Conservation (phyloP, 2,113 vertebrate species). For the Daboia siamensis region DNA sequence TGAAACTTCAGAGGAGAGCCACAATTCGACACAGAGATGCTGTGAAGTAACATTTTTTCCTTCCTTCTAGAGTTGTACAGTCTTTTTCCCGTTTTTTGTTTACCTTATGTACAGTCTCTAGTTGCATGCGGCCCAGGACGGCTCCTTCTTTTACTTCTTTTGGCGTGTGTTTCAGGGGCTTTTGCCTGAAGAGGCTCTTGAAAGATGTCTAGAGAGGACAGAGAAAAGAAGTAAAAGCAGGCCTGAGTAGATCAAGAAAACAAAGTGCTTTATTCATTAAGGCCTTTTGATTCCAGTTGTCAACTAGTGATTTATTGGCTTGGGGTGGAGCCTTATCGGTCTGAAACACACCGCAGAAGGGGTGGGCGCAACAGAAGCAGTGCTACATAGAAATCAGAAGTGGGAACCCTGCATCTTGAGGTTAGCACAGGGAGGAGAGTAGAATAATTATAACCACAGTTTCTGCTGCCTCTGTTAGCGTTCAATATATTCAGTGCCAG, state of each 20-base stretch:
- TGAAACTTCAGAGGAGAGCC: background rate
- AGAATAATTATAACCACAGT: background rate
- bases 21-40: background rate
- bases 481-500: background rate
- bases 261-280: background rate
- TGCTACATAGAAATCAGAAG: too few relatives aligned
- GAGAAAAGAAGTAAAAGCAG: fast-evolving
- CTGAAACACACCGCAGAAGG: background rate
- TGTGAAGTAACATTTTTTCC: background rate
- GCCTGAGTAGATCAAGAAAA: background rate
- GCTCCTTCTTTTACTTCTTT: conserved; percentile 72
- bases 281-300: background rate
- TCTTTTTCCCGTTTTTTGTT: background rate
- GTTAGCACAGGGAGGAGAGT: background rate
- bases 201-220: conserved; percentile 70
- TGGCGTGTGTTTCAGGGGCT: conserved; percentile 77
- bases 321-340: background rate
- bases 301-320: background rate
- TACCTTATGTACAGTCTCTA: conserved; percentile 89
- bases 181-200: conserved; percentile 62
- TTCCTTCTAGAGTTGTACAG: background rate
- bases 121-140: conserved; percentile 79
- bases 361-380: background rate
- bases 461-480: too few relatives aligned
- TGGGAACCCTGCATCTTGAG: background rate